Evolutionary conservation across 2,113 vertebrate species (phyloP), one percentile per base, ranked within the genome.

Genomic region (Rhinopithecus roxellana): DNA sequence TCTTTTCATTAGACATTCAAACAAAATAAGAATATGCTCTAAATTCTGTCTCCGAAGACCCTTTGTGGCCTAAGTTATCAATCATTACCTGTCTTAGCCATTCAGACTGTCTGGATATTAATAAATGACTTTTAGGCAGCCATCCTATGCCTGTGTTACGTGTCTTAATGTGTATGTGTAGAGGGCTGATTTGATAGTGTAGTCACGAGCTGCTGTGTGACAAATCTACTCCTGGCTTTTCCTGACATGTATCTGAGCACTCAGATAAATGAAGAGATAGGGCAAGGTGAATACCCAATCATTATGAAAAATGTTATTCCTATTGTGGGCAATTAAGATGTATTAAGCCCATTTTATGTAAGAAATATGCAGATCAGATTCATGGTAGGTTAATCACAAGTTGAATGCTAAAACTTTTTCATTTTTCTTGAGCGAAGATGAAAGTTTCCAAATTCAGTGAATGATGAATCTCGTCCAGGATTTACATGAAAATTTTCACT

Each of bases 241-340:
- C 96, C 74, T 96, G 95, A 94, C 64, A 13, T 94, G 67, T 80
- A 27, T 96, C 75, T 8, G 94, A 97, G 81, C 45, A 77, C 96
- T 98, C 86, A 97, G 95, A 97, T 84, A 97, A 98, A 96, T 90
- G 83, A 83, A 93, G 57, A 85, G 86, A 98, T 96, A 98, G 93
- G 84, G 70, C 52, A 96, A 78, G 2, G 0, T 78, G 93, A 96
- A 88, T 94, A 48, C 72, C 78, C 35, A 45, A 92, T 98, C 97
- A 95, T 98, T 98, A 96, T 97, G 96, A 98, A 98, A 98, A 98
- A 97, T 97, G 6, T 25, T 97, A 88, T 97, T 98, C 27, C 27
- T 97, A 52, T 97, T 97, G 97, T 95, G 52, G 90, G 92, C 75
- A 96, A 95, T 97, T 98, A 98, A 97, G 94, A 83, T 97, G 87